Evolutionary conservation across 1,140 invertebrate species (phyloP), one percentile per base, ranked within the genome.

Genomic region (Aethina tumida): DNA sequence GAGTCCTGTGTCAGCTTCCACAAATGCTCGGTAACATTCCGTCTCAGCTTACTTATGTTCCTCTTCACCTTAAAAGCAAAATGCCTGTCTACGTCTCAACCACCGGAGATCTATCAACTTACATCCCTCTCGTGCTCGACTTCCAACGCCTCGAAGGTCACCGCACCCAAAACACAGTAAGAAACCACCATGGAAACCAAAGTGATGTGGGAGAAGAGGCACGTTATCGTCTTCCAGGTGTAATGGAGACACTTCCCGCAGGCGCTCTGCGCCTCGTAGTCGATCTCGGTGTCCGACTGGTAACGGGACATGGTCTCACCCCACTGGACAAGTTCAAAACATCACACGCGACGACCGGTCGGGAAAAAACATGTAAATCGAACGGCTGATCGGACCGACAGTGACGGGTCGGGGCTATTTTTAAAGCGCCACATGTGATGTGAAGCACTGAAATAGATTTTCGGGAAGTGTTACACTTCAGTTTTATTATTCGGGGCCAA

Each of bases 141-240:
- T 58, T 93, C 88, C 28, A 93, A 64, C n/a, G 66, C 65, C 57
- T 82, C 77, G 64, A 94, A 93, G 10, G 84, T 80, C 50, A 84
- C 79, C 5, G 86, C 88, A 5, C 89, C 89, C 24, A 89, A 72
- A 43, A 91, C 74, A 62, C 88, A 91, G 60, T 94, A 94, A 16
- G 82, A 77, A 31, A 92, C 84, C 29, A 93, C 85, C 52, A 88
- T 67, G 18, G 85, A 81, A 41, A 92, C 76, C 34, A 93, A 73
- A 45, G 85, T 81, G 45, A 91, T 81, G 67, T 93, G 88, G 0
- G 85, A 88, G 51, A 92, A 85, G 26, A 92, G 68, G 66, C 87
- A 86, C 45, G 84, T 82, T 62, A 77, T 78, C 33, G 87, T 74
- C 59, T 84, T 83, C 81, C 83, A 86, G 9, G 78, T 56, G 38